phyloP scores from a whole-genome alignment of 2,113 vertebrate genomes.

The Mus pahari region DNA sequence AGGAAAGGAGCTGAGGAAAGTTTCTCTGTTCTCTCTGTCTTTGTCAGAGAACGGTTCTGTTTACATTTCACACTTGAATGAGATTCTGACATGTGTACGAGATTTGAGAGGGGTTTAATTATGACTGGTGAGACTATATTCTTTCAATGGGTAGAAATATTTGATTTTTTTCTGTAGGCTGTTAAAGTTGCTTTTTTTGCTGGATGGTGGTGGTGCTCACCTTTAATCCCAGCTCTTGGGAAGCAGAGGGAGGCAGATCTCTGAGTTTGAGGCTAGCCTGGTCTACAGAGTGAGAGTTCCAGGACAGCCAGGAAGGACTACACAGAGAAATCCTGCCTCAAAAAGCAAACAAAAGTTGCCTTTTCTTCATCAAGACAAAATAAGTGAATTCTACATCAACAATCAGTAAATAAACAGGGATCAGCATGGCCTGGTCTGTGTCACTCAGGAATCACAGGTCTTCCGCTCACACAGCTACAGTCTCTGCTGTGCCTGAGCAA shows the following conservation, averaged over 20 bases:
- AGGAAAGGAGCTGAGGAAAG: background rate
- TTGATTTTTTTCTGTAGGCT: background rate
- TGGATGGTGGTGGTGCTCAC: background rate
- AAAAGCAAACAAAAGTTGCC: background rate
- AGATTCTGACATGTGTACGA: background rate
- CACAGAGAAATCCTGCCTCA: background rate
- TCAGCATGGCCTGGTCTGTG: fast-evolving
- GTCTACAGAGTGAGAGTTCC: background rate
- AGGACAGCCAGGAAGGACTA: background rate
- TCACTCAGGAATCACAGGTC: background rate
- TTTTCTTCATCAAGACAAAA: background rate
- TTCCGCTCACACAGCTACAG: no score
- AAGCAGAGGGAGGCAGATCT: background rate
- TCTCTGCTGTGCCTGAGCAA: background rate
- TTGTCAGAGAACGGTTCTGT: background rate
- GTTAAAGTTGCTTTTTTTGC: background rate
- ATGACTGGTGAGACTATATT: background rate
- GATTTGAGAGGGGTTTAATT: background rate
- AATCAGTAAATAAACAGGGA: background rate
- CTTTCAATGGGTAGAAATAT: background rate
- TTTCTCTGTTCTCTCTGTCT: background rate
- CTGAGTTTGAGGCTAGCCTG: background rate
- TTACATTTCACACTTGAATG: background rate
- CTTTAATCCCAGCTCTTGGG: background rate
- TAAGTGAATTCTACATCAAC: background rate